These are phyloP conservation scores for Gymnogyps californianus DNA, from an alignment of 2,113 vertebrate species.

Conservation along the genomic window DNA sequence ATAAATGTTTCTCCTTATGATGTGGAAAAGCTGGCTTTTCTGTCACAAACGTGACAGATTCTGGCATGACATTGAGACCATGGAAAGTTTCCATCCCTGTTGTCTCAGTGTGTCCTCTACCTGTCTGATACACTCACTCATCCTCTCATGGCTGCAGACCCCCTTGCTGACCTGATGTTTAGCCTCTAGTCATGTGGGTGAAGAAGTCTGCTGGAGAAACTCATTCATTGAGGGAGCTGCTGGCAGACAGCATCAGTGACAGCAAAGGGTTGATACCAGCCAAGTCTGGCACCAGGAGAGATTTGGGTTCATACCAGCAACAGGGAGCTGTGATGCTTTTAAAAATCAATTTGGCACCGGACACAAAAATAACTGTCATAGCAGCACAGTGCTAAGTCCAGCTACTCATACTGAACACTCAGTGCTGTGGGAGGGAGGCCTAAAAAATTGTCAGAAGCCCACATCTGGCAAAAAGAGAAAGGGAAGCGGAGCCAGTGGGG, in stretches of 20 bases:
- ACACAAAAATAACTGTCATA: background rate
- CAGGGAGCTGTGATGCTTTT: background rate
- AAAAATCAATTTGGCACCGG: background rate
- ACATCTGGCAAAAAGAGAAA: background rate
- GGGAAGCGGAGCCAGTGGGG: background rate
- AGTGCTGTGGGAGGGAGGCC: background rate
- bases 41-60: background rate
- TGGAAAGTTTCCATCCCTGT: background rate
- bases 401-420: background rate
- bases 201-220: background rate
- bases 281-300: background rate
- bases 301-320: background rate
- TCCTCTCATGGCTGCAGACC: background rate
- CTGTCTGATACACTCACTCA: rapidly evolving
- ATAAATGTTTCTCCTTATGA: background rate
- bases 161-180: background rate
- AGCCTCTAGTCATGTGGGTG: background rate
- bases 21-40: background rate
- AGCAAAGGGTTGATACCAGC: background rate
- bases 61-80: background rate
- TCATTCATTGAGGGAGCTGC: background rate
- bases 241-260: background rate
- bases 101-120: background rate
- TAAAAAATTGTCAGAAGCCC: background rate
- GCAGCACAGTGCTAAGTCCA: background rate